Percentiles rank a stretch among this genome's conserved stretches.
Conservation (phyloP, 2,888 invertebrate species). For the Syrphus vitripennis region DNA sequence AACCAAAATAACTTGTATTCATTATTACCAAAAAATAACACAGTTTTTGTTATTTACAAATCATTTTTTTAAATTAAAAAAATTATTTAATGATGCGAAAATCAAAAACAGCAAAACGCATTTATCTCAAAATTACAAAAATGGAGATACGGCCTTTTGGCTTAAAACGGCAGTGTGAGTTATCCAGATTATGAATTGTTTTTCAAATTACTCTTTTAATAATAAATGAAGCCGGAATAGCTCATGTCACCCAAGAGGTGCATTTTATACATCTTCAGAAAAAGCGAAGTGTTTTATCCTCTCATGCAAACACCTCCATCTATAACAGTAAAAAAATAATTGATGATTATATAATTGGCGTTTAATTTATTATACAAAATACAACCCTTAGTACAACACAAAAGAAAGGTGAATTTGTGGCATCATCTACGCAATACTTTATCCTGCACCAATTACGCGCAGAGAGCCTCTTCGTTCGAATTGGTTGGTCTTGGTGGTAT, state of each 20-base stretch:
- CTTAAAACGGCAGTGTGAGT: too few species aligned
- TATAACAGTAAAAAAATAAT: slow-evolving; percentile 42
- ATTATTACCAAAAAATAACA: too few species aligned
- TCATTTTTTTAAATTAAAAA: too few species aligned
- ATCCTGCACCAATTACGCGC: slow-evolving; percentile 19
- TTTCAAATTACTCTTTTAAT: too few species aligned
- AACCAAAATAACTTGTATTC: too few species aligned
- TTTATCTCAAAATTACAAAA: too few species aligned
- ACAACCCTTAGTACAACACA: slow-evolving; percentile 59
- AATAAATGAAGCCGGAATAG: too few species aligned
- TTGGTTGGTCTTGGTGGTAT: slow-evolving; percentile 1
- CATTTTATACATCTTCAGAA: neutral
- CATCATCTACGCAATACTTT: slow-evolving; percentile 29
- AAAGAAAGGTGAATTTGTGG: slow-evolving; percentile 35
- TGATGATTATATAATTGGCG: slow-evolving; percentile 69
- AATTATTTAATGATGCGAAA: too few species aligned
- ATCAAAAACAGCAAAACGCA: too few species aligned
- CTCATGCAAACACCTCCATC: neutral
- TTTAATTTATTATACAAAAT: slow-evolving; percentile 70
- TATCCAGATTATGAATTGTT: too few species aligned
- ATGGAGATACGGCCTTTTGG: too few species aligned
- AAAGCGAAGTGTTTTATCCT: neutral
- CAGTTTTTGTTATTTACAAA: too few species aligned
- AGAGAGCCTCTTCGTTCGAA: slow-evolving; percentile 43
- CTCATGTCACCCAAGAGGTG: neutral